Base-by-base conservation (phyloP, 2,113 vertebrate genomes). In the Cranoglanis bouderius region DNA sequence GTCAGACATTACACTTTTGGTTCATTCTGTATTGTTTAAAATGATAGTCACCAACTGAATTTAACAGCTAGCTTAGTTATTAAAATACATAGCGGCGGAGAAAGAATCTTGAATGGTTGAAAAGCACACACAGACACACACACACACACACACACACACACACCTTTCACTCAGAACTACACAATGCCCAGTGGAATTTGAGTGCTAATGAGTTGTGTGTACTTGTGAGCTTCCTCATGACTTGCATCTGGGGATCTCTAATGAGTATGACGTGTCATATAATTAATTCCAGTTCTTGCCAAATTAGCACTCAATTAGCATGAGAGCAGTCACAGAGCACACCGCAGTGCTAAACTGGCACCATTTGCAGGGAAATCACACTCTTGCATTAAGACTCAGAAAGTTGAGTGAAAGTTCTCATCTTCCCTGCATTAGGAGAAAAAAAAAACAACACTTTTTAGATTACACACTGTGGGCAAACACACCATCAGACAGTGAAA, bases 301-400 rank as follows among this genome's bases (percentile, higher is more conserved):
- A 95, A 94, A 95, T 96, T 96, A 95, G 92, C 90, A 84, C 94
- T 93, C 92, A 92, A 93, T 96, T 94, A 94, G 94, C 84, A 92
- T 90, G 88, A 87, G 82, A 82, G 88, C 88, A 85, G 92, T 87
- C 24, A 89, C 90, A 89, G 93, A 92, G 95, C 92, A 92, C 92
- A 94, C 94, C 91, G 91, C 57, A 12, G 88, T 74, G 93, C 92
- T 95, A 93, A 95, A 90, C 87, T 89, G 80, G 88, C 89, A 91
- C 55, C 85, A 92, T 85, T 92, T 91, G 87, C 9, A 90, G 91
- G 89, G 26, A 59, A 92, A 90, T 89, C 92, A 59, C 59, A 74
- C 49, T 43, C 43, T n/a, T 75, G 63, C 49, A 26, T 26, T 35
- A 78, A 84, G 85, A 46, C 61, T 19, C 40, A 16, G 53, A 51